phyloP scores from a whole-genome alignment of 2,888 invertebrate species.

The Caenorhabditis japonica region DNA sequence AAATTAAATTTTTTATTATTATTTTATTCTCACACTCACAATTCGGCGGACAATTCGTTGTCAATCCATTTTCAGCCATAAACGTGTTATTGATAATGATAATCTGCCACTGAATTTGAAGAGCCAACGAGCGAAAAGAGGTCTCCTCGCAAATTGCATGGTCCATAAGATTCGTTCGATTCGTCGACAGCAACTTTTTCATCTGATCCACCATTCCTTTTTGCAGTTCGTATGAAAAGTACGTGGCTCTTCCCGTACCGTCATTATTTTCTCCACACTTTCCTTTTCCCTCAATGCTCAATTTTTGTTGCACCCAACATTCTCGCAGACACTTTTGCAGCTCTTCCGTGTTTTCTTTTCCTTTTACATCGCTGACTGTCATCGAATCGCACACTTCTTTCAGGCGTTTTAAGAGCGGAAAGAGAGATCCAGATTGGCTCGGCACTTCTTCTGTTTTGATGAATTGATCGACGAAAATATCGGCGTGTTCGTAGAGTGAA shows the following conservation, averaged over 20 bases:
- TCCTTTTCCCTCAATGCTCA: conserved; percentile 63
- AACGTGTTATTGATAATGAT: conserved; percentile 69
- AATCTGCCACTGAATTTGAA: conserved; percentile 74
- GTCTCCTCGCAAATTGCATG: conserved; percentile 64
- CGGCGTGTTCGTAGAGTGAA: conserved; percentile 71
- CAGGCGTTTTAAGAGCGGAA: conserved; percentile 60
- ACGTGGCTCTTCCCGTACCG: conserved; percentile 64
- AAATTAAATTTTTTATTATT: conserved; percentile 7
- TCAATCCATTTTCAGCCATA: conserved; percentile 65
- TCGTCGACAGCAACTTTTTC: conserved; percentile 60
- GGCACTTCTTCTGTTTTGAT: conserved; percentile 67
- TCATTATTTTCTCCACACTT: conserved; percentile 70
- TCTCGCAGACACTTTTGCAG: conserved; percentile 54
- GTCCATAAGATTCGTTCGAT: conserved; percentile 65
- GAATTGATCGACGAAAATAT: conserved; percentile 72
- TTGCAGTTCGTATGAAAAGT: conserved; percentile 58
- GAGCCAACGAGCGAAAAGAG: conserved; percentile 56
- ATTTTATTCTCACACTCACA: conserved; percentile 52
- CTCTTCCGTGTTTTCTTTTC: conserved; percentile 54
- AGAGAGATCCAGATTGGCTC: conserved; percentile 57
- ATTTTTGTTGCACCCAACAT: conserved; percentile 64
- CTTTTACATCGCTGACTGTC: conserved; percentile 47
- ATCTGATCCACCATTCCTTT: conserved; percentile 61
- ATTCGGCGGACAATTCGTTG: conserved; percentile 55
- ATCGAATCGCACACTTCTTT: conserved; percentile 62